phyloP scores from a whole-genome alignment of 2,888 invertebrate genomes.

The Phalera bucephala region DNA sequence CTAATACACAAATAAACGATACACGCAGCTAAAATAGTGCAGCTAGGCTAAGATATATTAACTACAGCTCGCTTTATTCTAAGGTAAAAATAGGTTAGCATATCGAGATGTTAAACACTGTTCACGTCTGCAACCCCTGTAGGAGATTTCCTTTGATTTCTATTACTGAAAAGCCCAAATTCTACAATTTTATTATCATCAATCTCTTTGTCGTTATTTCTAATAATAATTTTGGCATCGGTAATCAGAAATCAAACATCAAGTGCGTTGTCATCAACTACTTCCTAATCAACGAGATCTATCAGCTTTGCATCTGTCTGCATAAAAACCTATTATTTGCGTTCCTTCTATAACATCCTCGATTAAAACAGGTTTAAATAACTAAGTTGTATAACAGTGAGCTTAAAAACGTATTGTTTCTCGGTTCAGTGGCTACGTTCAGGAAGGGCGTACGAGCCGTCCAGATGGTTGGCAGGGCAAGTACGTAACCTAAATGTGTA shows the following conservation, averaged over 20 bases:
- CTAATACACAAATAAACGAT: slow-evolving; percentile 73
- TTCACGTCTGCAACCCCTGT: slow-evolving; percentile 40
- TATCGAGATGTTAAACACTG: slow-evolving; percentile 36
- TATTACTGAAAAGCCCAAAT: slow-evolving; percentile 31
- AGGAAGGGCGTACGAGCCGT: slow-evolving; percentile 99
- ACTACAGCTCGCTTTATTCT: slow-evolving; percentile 52
- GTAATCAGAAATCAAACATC: slow-evolving; percentile 45
- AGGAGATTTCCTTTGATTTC: slow-evolving; percentile 20
- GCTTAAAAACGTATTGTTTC: slow-evolving; percentile 70
- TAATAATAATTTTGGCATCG: slow-evolving; percentile 26
- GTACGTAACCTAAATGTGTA: slow-evolving; percentile 88
- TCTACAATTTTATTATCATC: neutral
- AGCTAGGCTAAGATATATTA: slow-evolving; percentile 69
- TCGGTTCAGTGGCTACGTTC: slow-evolving; percentile 98
- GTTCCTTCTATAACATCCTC: slow-evolving; percentile 47
- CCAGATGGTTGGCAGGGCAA: slow-evolving; percentile 99
- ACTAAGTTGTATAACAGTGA: slow-evolving; percentile 42
- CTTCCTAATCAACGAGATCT: slow-evolving; percentile 23
- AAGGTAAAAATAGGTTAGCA: slow-evolving; percentile 37
- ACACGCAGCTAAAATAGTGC: slow-evolving; percentile 75
- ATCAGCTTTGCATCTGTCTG: slow-evolving; percentile 71
- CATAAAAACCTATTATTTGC: slow-evolving; percentile 56
- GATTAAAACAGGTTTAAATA: slow-evolving; percentile 48
- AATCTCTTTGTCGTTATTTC: slow-evolving; percentile 1
- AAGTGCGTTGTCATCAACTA: slow-evolving; percentile 24